These are phyloP conservation scores for Hiodon alosoides DNA, from an alignment of 2,113 vertebrate genomes.

Conservation along the genomic window DNA sequence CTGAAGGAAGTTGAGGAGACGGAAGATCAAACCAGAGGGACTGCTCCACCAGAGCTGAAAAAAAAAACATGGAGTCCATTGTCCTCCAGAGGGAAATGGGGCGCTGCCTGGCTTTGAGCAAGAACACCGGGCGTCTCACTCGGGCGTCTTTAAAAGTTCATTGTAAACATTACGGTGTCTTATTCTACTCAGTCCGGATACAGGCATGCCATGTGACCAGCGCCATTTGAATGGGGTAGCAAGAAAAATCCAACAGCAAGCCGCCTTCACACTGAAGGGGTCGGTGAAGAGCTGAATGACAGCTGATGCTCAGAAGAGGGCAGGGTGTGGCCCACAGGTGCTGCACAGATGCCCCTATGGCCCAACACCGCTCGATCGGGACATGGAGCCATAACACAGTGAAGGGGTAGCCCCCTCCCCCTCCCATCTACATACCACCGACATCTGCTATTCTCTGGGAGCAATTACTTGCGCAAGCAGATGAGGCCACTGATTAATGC, in stretches of 20 bases:
- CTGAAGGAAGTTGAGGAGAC: too few relatives aligned
- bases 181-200: too few relatives aligned
- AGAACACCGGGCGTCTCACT: too few relatives aligned
- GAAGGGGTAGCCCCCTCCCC: too few relatives aligned
- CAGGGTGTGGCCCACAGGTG: slow-evolving; percentile 57
- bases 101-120: slow-evolving; percentile 37
- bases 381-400: too few relatives aligned
- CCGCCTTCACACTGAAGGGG: not conserved
- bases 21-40: too few relatives aligned
- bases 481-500: too few relatives aligned
- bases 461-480: slow-evolving; percentile 53
- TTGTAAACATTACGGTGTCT: too few relatives aligned
- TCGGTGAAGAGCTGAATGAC: slow-evolving; percentile 35
- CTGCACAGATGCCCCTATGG: slow-evolving; percentile 61
- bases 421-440: slow-evolving; percentile 34
- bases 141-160: too few relatives aligned
- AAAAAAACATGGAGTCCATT: slow-evolving; percentile 30
- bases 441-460: slow-evolving; percentile 64
- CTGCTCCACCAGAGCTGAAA: too few relatives aligned
- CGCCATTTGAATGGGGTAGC: too few relatives aligned
- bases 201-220: too few relatives aligned
- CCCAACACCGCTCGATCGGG: slow-evolving; percentile 29
- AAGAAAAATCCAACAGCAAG: not conserved
- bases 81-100: slow-evolving; percentile 53
- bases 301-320: slow-evolving; percentile 46